Conservation (phyloP, 2,113 vertebrate genomes). For the Illadopsis cleaveri region DNA sequence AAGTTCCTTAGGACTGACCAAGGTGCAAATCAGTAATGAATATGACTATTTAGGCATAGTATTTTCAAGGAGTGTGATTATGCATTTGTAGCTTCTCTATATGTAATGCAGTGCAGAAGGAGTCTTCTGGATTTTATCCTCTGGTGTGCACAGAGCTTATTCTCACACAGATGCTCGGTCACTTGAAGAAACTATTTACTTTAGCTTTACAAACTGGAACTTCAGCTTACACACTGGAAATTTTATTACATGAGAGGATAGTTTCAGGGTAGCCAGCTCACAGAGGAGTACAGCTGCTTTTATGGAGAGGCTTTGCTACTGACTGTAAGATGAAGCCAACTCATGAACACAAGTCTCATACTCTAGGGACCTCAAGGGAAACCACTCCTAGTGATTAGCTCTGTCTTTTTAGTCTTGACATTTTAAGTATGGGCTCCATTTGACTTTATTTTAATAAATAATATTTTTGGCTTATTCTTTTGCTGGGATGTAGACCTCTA, state of each 20-base stretch:
- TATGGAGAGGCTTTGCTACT: neutral
- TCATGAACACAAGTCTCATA: neutral
- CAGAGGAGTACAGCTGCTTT: neutral
- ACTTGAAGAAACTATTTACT: neutral
- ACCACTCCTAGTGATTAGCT: neutral
- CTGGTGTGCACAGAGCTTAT: neutral
- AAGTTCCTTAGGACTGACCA: neutral
- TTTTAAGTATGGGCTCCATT: neutral
- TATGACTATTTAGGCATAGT: neutral
- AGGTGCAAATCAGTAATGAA: neutral
- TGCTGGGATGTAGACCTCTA: neutral
- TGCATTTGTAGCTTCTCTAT: neutral
- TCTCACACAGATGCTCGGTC: neutral
- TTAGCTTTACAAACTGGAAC: neutral
- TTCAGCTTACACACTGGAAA: neutral
- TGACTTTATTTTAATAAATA: neutral
- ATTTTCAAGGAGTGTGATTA: neutral
- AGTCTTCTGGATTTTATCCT: neutral
- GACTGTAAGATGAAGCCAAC: neutral
- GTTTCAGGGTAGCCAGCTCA: neutral
- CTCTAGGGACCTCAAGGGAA: neutral
- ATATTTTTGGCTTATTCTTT: neutral
- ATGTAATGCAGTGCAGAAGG: neutral
- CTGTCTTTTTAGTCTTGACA: neutral
- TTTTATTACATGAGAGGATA: neutral